A percentile compares a stretch with the other conserved stretches of the same genome.
These are phyloP conservation scores for Drosophila melanosoma DNA, from an alignment of 2,888 invertebrate genomes.

Conservation along the genomic window DNA sequence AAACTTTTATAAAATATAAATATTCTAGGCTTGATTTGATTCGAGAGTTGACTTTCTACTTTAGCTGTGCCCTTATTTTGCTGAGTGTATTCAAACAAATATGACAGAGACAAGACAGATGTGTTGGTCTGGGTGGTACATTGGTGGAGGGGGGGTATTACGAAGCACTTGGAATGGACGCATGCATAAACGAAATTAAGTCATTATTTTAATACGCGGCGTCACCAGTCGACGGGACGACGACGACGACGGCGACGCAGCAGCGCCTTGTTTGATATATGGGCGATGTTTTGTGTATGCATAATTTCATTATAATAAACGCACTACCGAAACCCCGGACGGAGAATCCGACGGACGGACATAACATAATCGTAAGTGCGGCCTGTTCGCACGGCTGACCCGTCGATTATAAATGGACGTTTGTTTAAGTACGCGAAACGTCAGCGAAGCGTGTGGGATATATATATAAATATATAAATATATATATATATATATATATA, in stretches of 20 bases:
- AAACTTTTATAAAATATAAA: not conserved
- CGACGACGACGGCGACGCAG: slow-evolving; percentile 40
- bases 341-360: not conserved
- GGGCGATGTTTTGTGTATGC: slow-evolving; percentile 79
- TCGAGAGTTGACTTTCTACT: not conserved
- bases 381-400: slow-evolving; percentile 75
- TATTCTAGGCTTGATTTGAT: not conserved
- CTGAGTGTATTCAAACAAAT: slow-evolving; percentile 4
- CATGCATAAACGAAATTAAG: slow-evolving; percentile 82
- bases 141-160: not conserved
- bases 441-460: slow-evolving; percentile 62
- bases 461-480: not conserved
- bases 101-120: slow-evolving; percentile 43
- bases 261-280: slow-evolving; percentile 72
- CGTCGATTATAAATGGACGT: slow-evolving; percentile 78
- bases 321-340: slow-evolving; percentile 43
- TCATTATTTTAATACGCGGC: slow-evolving; percentile 81
- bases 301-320: slow-evolving; percentile 80
- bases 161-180: slow-evolving; percentile 26
- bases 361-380: slow-evolving; percentile 52
- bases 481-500: not conserved
- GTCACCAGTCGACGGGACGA: slow-evolving; percentile 36
- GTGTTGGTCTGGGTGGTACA: not conserved
- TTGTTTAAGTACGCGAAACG: slow-evolving; percentile 75
- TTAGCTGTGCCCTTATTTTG: not conserved